Evolutionary conservation across 2,797 vertebrate genomes (phyloP).

Genomic region (Tapirus indicus): DNA sequence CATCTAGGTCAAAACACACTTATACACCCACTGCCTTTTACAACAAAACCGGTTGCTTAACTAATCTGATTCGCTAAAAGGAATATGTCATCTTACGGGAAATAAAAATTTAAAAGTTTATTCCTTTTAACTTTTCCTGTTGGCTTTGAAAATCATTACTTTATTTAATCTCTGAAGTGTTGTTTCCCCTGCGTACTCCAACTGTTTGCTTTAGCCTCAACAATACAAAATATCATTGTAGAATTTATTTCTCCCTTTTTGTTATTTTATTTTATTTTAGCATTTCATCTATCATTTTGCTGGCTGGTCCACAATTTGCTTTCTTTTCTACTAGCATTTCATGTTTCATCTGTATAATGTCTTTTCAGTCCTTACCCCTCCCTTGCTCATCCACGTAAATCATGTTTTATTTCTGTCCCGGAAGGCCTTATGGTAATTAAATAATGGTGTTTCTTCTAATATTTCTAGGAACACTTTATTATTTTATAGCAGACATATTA

Average conservation of each 20-base stretch:
- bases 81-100: not conserved
- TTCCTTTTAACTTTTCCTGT: not conserved
- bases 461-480: conserved; percentile 82
- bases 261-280: conserved; percentile 21
- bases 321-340: not conserved
- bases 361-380: not conserved
- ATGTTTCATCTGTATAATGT: conserved; percentile 42
- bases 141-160: not conserved
- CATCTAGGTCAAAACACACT: rapidly evolving
- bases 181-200: not conserved
- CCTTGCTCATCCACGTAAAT: conserved; percentile 58
- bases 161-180: not conserved
- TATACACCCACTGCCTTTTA: not conserved
- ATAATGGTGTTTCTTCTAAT: conserved; percentile 81
- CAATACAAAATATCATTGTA: not conserved
- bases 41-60: not conserved
- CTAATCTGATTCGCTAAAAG: not conserved
- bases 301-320: not conserved
- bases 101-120: not conserved
- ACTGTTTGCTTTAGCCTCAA: not conserved
- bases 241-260: not conserved
- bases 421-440: conserved; percentile 80
- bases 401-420: conserved; percentile 78
- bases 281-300: not conserved
- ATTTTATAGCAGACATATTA: conserved; percentile 70